Evolutionary conservation across 2,888 invertebrate genomes (phyloP), one percentile per base, ranked within the genome.

Genomic region (Ochropacha duplaris): DNA sequence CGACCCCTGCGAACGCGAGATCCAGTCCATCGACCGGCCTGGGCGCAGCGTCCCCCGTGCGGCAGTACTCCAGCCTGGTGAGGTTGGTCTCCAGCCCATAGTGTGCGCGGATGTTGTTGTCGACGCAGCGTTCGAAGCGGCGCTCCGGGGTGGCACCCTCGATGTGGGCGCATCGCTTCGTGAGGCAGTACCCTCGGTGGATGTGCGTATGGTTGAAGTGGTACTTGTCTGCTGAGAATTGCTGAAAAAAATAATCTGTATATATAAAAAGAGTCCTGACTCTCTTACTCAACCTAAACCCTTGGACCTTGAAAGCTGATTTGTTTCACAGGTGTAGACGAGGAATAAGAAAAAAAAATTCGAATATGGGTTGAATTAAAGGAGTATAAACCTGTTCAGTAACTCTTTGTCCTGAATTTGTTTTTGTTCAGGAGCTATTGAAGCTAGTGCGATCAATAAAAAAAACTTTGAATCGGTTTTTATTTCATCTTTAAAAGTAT

Each of bases 181-280:
- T 61, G 22, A 86, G 61, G 62, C 87, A 87, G 62, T 78, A 74
- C 12, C 86, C 87, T 16, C 88, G 81, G 65, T 87, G 83, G 4
- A 88, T 65, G 16, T 71, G 72, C 0, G 81, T 76, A 66, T 81
- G 86, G 65, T 88, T 81, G 76, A 84, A 88, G 62, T 81, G 68
- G 49, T 71, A 76, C 1, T 62, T 68, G 56, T 78, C 71, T 1
- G 66, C 60, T 0, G 86, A 84, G 62, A 77, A 78, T 49, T 73
- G 65, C 87, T 87, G 76, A 1, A 58, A 68, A 36, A 4, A 5
- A 36, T 36, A 12, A 31, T 11, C 2, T 31, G n/a, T n/a, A n/a
- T n/a, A n/a, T n/a, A n/a, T n/a, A n/a, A n/a, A n/a, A n/a, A n/a
- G n/a, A n/a, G n/a, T n/a, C n/a, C n/a, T n/a, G n/a, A n/a, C n/a